Conservation (phyloP, 2,888 invertebrate species). For the Mesorhabditis spiculigera region DNA sequence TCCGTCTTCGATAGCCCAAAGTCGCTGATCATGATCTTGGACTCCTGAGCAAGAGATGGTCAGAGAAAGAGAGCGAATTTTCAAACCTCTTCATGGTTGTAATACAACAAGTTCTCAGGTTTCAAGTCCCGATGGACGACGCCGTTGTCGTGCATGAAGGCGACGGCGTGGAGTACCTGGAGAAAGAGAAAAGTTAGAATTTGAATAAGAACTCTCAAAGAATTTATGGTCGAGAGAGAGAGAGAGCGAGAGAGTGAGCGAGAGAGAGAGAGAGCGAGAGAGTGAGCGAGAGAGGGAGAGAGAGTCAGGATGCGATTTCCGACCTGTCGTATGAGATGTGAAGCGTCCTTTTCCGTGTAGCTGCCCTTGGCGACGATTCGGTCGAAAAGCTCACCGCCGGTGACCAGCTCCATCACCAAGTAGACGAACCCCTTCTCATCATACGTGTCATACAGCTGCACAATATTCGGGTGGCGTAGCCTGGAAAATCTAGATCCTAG, state of each 20-base stretch:
- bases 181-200: constrained; percentile 13
- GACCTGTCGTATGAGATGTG: constrained; percentile 83
- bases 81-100: constrained; percentile 78
- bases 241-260: background rate
- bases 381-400: constrained; percentile 97
- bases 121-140: constrained; percentile 78
- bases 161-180: constrained; percentile 87
- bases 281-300: no score
- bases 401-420: constrained; percentile 73
- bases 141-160: constrained; percentile 98
- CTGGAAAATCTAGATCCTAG: constrained; percentile 64
- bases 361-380: constrained; percentile 98
- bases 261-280: no score
- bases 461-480: constrained; percentile 95
- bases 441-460: constrained; percentile 92
- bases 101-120: constrained; percentile 94
- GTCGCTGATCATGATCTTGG: constrained; percentile 99
- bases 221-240: background rate
- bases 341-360: constrained; percentile 97
- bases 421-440: constrained; percentile 97
- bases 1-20: constrained; percentile 99
- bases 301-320: no score
- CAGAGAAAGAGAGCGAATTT: background rate
- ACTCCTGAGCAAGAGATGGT: constrained; percentile 67
- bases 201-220: background rate